Evolutionary conservation across 1,140 invertebrate genomes (phyloP), one percentile per base, ranked within the genome.

Genomic region (Dufourea novaeangliae): DNA sequence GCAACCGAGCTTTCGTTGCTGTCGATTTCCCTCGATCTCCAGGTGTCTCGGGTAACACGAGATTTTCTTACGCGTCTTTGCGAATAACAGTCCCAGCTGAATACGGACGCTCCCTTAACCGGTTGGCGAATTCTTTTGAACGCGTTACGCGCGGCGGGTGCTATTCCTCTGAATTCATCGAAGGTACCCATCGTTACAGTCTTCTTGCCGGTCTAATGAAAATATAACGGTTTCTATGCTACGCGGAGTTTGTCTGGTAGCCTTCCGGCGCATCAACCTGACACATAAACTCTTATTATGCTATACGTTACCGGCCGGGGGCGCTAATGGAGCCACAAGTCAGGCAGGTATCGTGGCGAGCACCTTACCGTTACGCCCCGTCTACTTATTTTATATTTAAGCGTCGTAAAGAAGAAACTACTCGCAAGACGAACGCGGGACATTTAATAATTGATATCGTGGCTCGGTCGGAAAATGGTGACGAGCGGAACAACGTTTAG

Each of bases 211-310:
- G 76, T 88, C 86, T 91, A 92, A 92, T 92, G 91, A 92, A 91
- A 92, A 92, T 92, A 92, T 92, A 92, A 92, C 91, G 91, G 90
- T 92, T 91, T 86, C 87, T 91, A 89, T 90, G 89, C 87, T 82
- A 83, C 83, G 85, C 29, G 14, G 84, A 91, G 91, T 92, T 92
- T 89, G 91, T 91, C 91, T 92, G 87, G 90, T 86, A 90, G 88
- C 87, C 88, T 91, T 91, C 88, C 88, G 87, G 88, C 90, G 90
- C 91, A 92, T 92, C 91, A 92, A 92, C 88, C 91, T 92, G 90
- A 91, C 90, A 92, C 91, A 92, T 92, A 92, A 92, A 92, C 91
- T 92, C 91, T 92, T 92, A 92, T 92, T 92, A 92, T 91, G 85
- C 91, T 92, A 92, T 92, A 92, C 90, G 89, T 92, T 91, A 91